Percentiles rank a stretch among this genome's conserved stretches.
Evolutionary conservation across 1,140 invertebrate species (phyloP).

Genomic region (Caenorhabditis brenneri): DNA sequence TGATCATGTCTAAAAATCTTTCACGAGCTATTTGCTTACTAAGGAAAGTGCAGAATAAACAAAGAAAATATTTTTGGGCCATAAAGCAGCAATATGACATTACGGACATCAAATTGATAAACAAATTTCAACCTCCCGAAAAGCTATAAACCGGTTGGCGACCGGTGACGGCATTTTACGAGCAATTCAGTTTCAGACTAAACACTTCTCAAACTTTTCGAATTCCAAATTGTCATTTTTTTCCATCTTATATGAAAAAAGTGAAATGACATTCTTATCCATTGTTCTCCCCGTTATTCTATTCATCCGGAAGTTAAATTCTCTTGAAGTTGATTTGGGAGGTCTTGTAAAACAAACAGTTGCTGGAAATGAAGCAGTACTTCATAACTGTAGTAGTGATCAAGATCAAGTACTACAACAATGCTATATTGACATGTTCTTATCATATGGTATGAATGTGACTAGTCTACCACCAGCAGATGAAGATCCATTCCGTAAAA

Average conservation of each 20-base stretch:
- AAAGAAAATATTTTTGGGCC: not conserved
- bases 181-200: not conserved
- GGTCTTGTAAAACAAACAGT: slow-evolving; percentile 11
- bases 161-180: slow-evolving; percentile 18
- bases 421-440: slow-evolving; percentile 6
- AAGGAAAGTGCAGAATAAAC: not conserved
- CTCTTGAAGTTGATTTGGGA: not conserved
- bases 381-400: slow-evolving; percentile 23
- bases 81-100: not conserved
- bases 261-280: not conserved
- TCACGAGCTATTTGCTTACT: no score
- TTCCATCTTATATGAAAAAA: not conserved
- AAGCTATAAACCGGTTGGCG: slow-evolving; percentile 21
- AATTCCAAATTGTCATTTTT: not conserved
- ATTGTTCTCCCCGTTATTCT: not conserved
- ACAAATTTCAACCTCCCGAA: slow-evolving; percentile 33
- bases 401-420: slow-evolving; percentile 2
- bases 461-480: not conserved
- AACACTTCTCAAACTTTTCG: not conserved
- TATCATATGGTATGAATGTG: not conserved
- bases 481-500: not conserved
- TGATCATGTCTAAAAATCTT: no score
- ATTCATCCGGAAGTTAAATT: not conserved
- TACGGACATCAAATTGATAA: slow-evolving; percentile 22
- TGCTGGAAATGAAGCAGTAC: slow-evolving; percentile 7